Conservation (phyloP, 2,888 invertebrate species). For the Nasonia oneida region DNA sequence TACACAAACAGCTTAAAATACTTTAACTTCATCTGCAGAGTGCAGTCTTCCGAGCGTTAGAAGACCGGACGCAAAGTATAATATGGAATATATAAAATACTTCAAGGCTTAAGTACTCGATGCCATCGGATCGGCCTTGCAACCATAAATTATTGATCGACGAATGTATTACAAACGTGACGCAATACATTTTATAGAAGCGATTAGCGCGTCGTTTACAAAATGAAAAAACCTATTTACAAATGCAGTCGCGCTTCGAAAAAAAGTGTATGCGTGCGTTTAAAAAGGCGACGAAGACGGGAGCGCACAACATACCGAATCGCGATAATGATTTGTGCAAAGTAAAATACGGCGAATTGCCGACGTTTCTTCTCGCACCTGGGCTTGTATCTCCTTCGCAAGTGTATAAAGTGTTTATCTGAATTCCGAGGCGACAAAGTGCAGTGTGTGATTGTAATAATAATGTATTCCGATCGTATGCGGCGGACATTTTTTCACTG, state of each 20-base stretch:
- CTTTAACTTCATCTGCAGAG: neutral
- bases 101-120: conserved; percentile 38
- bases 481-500: neutral
- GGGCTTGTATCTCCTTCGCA: neutral
- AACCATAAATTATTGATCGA: conserved; percentile 27
- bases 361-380: neutral
- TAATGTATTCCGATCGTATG: neutral
- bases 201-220: neutral
- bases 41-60: neutral
- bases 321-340: conserved; percentile 20
- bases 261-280: neutral
- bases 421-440: neutral
- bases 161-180: conserved; percentile 25
- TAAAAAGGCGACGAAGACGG: neutral
- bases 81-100: conserved; percentile 30
- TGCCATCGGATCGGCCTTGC: conserved; percentile 18
- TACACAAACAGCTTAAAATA: conserved; percentile 2
- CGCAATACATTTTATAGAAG: conserved; percentile 32
- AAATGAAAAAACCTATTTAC: conserved; percentile 46
- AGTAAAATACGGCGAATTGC: conserved; percentile 21
- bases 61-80: neutral
- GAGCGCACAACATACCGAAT: neutral
- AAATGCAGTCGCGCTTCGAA: conserved; percentile 20
- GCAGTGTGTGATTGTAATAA: neutral
- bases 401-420: neutral